phyloP scores from a whole-genome alignment of 2,113 vertebrate species.

The Actenoides hombroni region DNA sequence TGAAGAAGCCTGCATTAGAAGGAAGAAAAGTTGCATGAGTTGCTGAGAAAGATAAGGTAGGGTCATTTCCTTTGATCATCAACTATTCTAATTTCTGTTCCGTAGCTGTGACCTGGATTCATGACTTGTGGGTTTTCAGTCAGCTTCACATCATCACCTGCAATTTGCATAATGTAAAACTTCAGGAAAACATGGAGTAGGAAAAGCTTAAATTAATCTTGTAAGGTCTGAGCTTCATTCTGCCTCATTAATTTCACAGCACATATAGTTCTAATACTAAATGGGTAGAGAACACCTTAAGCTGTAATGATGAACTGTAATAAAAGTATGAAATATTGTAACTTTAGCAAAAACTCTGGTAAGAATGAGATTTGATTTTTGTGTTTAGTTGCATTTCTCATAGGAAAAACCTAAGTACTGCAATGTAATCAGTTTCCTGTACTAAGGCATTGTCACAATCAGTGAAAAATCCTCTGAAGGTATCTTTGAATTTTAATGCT shows the following conservation, averaged over 20 bases:
- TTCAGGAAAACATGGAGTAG: background rate
- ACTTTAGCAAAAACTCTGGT: background rate
- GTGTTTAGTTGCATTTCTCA: background rate
- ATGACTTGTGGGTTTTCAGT: background rate
- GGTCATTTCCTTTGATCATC: conserved; percentile 25
- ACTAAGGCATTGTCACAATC: background rate
- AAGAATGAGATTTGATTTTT: background rate
- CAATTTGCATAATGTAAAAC: conserved; percentile 46
- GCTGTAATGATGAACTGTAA: background rate
- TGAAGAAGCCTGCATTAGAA: background rate
- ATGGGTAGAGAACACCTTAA: background rate
- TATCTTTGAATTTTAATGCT: background rate
- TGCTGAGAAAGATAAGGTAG: background rate
- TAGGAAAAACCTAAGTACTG: background rate
- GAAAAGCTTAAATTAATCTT: conserved; percentile 23
- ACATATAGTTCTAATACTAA: background rate
- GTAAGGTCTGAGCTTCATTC: background rate
- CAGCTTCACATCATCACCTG: conserved; percentile 17
- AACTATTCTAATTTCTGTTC: conserved; percentile 16
- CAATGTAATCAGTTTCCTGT: background rate
- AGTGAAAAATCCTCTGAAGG: background rate
- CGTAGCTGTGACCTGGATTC: background rate
- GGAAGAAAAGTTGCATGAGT: background rate
- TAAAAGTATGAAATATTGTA: background rate
- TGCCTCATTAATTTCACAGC: conserved; percentile 31